phyloP scores from a whole-genome alignment of 2,797 vertebrate species.

The Phrynocephalus forsythii region DNA sequence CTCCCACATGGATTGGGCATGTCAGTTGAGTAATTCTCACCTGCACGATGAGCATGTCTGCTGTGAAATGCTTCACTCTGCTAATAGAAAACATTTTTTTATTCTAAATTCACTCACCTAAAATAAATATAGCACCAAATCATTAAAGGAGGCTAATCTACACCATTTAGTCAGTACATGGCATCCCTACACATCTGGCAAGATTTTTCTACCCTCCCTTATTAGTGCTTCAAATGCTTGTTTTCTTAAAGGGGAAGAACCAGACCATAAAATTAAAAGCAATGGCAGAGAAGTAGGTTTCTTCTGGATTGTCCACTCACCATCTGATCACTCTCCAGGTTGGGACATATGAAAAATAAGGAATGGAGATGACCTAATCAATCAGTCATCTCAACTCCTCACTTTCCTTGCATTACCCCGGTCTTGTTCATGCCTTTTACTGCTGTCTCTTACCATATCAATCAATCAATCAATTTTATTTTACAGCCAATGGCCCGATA shows the following conservation, averaged over 20 bases:
- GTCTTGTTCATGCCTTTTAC: too few relatives aligned
- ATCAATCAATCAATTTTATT: too few relatives aligned
- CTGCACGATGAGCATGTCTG: neutral
- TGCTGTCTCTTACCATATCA: neutral
- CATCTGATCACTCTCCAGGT: too few relatives aligned
- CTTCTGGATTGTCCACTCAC: neutral
- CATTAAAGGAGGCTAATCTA: neutral
- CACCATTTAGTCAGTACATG: neutral
- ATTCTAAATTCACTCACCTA: neutral
- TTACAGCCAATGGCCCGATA: too few relatives aligned
- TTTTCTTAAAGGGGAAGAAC: too few relatives aligned
- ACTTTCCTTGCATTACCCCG: neutral
- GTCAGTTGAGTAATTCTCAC: neutral
- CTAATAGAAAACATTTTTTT: neutral
- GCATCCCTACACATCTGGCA: too few relatives aligned
- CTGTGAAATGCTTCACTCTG: neutral
- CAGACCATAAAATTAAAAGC: too few relatives aligned
- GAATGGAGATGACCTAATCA: too few relatives aligned
- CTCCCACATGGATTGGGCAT: neutral
- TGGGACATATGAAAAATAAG: too few relatives aligned
- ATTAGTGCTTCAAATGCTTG: too few relatives aligned
- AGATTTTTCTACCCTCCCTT: too few relatives aligned
- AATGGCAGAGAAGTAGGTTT: neutral
- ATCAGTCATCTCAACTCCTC: neutral
- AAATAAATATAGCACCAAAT: neutral